Conservation (phyloP, 2,113 vertebrate species). For the Chaetura pelagica region DNA sequence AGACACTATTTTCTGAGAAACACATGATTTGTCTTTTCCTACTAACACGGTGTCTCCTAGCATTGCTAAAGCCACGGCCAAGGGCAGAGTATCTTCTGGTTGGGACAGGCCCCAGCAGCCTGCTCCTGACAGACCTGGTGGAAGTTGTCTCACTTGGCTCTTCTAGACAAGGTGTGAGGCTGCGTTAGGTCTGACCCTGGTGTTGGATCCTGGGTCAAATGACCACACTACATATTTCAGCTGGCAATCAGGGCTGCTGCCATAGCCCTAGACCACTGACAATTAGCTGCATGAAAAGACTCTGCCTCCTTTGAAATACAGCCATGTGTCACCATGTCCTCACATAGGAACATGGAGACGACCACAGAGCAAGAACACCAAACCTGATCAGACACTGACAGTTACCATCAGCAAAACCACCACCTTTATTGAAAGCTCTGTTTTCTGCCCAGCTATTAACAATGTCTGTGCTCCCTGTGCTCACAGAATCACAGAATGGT, state of each 20-base stretch:
- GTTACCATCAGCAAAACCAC: background rate
- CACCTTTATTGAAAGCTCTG: background rate
- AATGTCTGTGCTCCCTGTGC: background rate
- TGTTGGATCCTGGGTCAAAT: background rate
- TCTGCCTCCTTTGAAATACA: fast-evolving
- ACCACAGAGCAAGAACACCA: background rate
- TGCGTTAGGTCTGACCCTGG: background rate
- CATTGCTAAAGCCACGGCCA: background rate
- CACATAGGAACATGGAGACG: fast-evolving
- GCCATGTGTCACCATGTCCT: fast-evolving
- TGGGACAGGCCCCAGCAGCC: background rate
- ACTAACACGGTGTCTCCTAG: background rate
- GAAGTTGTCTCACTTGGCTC: background rate
- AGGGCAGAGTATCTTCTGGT: background rate
- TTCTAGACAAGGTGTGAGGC: background rate
- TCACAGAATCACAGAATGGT: background rate
- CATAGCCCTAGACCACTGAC: background rate
- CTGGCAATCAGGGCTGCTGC: background rate
- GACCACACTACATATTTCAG: background rate
- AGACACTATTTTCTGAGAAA: background rate
- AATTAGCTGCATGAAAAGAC: background rate
- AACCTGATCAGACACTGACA: background rate
- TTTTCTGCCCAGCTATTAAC: background rate
- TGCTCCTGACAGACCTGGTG: fast-evolving
- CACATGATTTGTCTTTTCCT: background rate